Conservation (phyloP, 2,888 invertebrate species). For the Fragum whitleyi region DNA sequence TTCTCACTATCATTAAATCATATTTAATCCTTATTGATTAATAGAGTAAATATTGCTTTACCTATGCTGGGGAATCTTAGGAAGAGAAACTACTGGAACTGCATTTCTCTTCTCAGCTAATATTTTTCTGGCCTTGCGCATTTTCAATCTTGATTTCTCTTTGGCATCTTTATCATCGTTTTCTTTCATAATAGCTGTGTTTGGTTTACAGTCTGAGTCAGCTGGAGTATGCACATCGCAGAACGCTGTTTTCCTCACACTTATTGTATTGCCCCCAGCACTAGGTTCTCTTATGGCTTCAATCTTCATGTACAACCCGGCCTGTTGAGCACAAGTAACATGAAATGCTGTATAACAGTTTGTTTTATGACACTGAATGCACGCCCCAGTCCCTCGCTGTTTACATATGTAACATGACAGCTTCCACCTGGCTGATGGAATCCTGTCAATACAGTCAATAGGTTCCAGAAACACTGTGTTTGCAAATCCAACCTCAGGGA, state of each 20-base stretch:
- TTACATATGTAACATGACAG: conserved; percentile 98
- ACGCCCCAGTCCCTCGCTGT: conserved; percentile 91
- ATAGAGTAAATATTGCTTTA: conserved; percentile 51
- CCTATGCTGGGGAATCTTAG: conserved; percentile 90
- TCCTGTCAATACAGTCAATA: conserved; percentile 97
- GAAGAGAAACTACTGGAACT: conserved; percentile 96
- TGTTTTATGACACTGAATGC: conserved; percentile 98
- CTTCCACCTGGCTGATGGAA: conserved; percentile 97
- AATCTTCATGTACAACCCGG: conserved; percentile 93
- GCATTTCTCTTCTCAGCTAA: conserved; percentile 95
- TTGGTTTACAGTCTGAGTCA: conserved; percentile 82
- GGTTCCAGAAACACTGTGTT: conserved; percentile 99
- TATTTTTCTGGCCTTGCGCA: conserved; percentile 94
- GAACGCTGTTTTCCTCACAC: conserved; percentile 96
- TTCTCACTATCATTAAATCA: no score
- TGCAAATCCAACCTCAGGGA: conserved; percentile 97
- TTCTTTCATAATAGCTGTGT: conserved; percentile 69
- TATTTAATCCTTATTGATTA: no score
- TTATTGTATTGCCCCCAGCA: conserved; percentile 74
- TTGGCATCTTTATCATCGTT: conserved; percentile 82
- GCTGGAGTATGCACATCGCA: conserved; percentile 97
- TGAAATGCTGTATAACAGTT: conserved; percentile 99
- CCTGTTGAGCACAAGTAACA: conserved; percentile 98
- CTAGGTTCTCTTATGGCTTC: conserved; percentile 91
- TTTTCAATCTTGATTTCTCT: conserved; percentile 89